A percentile compares a stretch with the other conserved stretches of the same genome.
Evolutionary conservation across 2,888 invertebrate species (phyloP).

Genomic region (Baronia brevicornis): DNA sequence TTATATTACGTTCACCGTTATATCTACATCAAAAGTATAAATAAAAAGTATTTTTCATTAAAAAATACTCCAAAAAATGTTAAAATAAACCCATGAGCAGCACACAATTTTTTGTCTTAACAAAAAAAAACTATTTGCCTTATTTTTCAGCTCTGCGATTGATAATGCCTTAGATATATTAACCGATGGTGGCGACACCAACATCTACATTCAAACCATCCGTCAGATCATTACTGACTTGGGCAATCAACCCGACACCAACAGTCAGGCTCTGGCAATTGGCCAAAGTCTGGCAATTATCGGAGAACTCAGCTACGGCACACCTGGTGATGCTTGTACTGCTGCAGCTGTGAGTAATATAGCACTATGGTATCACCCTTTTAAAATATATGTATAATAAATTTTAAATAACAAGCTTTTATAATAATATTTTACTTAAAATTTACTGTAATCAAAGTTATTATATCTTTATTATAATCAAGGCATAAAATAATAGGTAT

Average conservation of each 20-base stretch:
- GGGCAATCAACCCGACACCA: constrained; percentile 23
- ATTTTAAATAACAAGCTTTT: too few species aligned
- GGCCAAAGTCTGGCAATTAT: constrained; percentile 31
- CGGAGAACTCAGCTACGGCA: constrained; percentile 33
- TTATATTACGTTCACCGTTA: too few species aligned
- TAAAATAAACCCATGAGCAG: constrained; percentile 9
- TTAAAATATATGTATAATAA: too few species aligned
- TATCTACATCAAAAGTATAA: too few species aligned
- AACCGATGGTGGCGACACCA: constrained; percentile 37
- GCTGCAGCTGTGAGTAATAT: constrained; percentile 46
- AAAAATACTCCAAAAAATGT: too few species aligned
- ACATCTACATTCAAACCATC: constrained; percentile 29
- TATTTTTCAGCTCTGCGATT: constrained; percentile 28
- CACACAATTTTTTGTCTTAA: neutral
- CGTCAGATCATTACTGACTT: constrained; percentile 31
- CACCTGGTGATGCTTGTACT: constrained; percentile 46
- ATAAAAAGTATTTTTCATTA: too few species aligned
- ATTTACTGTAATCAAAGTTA: too few species aligned
- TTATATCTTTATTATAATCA: too few species aligned
- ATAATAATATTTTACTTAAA: too few species aligned
- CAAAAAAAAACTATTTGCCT: too few species aligned
- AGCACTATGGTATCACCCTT: too few species aligned
- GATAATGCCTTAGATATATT: constrained; percentile 25
- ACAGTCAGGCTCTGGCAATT: constrained; percentile 33
- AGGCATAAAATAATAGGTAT: too few species aligned